Conservation (phyloP, 2,797 vertebrate genomes). For the Schizothorax lantsangensis region DNA sequence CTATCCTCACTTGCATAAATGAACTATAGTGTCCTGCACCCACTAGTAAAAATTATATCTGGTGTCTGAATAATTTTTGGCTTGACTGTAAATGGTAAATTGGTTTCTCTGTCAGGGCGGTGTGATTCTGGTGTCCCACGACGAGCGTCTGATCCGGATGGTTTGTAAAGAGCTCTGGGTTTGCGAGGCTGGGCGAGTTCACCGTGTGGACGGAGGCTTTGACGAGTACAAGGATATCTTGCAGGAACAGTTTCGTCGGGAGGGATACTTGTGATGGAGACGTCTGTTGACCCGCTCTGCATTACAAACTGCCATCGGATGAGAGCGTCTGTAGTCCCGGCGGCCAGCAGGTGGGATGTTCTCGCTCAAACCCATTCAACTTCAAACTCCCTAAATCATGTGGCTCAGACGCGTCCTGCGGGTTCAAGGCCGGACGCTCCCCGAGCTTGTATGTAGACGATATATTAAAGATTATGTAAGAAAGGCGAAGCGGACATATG, state of each 20-base stretch:
- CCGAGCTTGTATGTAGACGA: conserved; percentile 8
- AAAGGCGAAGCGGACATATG: conserved; percentile 3
- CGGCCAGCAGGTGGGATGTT: conserved; percentile 16
- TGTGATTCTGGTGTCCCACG: conserved; percentile 92
- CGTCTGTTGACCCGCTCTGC: background rate
- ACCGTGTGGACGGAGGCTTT: conserved; percentile 91
- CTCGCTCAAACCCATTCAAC: background rate
- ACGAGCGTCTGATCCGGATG: conserved; percentile 93
- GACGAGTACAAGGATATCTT: conserved; percentile 94
- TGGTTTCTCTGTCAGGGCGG: conserved; percentile 81
- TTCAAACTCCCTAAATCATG: background rate
- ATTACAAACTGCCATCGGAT: conserved; percentile 41
- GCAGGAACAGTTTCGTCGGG: conserved; percentile 94
- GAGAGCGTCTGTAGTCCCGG: conserved; percentile 11
- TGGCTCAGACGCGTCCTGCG: background rate
- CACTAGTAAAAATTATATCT: too few relatives aligned
- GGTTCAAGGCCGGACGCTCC: background rate
- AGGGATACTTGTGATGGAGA: conserved; percentile 89
- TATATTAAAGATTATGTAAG: conserved; percentile 13
- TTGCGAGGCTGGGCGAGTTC: conserved; percentile 83
- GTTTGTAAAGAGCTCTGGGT: conserved; percentile 97
- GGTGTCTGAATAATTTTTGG: too few relatives aligned
- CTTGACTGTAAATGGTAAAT: too few relatives aligned
- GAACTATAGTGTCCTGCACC: too few relatives aligned
- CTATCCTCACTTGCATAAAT: too few relatives aligned